Conservation (phyloP, 2,888 invertebrate genomes). For the Caprella mutica region DNA sequence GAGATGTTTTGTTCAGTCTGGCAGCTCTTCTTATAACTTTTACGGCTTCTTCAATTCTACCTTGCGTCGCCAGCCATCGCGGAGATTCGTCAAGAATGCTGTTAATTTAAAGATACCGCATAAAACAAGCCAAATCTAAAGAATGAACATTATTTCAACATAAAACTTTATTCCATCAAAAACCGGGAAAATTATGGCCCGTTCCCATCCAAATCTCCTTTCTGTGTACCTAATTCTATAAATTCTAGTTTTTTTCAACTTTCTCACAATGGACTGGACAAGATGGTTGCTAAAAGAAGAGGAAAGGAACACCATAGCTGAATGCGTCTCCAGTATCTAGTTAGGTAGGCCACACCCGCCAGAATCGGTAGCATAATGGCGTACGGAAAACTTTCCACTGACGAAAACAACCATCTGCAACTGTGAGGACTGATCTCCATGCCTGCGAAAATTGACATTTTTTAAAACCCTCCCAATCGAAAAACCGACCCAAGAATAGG, state of each 20-base stretch:
- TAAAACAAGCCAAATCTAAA: no score
- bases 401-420: background rate
- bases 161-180: no score
- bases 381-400: slow-evolving; percentile 8
- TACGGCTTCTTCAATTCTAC: background rate
- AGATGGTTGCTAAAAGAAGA: background rate
- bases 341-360: background rate
- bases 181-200: no score
- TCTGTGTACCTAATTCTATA: no score
- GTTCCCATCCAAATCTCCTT: no score
- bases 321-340: slow-evolving; percentile 1
- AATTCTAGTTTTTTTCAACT: no score
- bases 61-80: background rate
- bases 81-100: slow-evolving; percentile 5
- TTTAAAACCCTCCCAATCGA: no score
- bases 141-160: no score
- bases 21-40: background rate
- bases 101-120: no score
- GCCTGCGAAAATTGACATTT: no score
- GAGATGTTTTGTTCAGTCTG: background rate
- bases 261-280: background rate
- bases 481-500: no score
- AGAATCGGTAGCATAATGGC: slow-evolving; percentile 6
- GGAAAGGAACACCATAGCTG: slow-evolving; percentile 7
- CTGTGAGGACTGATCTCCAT: slow-evolving; percentile 5